A percentile compares a stretch with the other conserved stretches of the same genome.
Evolutionary conservation across 1,140 invertebrate genomes (phyloP).

Genomic region (Gryon sp.): DNA sequence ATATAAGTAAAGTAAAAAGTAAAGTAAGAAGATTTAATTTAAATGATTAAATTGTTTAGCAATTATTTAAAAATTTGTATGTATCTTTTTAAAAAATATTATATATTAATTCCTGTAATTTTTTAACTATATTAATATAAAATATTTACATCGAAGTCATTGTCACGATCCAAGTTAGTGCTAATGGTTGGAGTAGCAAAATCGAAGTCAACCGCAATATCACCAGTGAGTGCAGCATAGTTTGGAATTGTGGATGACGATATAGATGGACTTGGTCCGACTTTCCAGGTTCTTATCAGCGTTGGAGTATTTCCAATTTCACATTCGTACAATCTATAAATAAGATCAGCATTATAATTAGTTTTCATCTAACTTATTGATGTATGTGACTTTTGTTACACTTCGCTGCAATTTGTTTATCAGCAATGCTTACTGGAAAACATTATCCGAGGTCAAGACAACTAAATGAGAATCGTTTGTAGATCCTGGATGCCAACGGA

Average conservation of each 20-base stretch:
- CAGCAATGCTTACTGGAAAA: conserved; percentile 82
- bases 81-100: too few relatives aligned
- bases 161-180: conserved; percentile 17
- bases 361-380: too few relatives aligned
- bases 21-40: too few relatives aligned
- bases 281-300: conserved; percentile 80
- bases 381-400: too few relatives aligned
- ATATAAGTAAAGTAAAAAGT: too few relatives aligned
- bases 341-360: not conserved
- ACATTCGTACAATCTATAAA: conserved; percentile 78
- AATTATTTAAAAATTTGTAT: too few relatives aligned
- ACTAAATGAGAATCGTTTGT: conserved; percentile 86
- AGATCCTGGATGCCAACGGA: conserved; percentile 91
- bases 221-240: conserved; percentile 86
- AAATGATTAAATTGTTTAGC: too few relatives aligned
- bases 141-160: conserved; percentile 38
- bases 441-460: conserved; percentile 90
- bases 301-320: conserved; percentile 72
- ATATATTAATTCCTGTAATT: too few relatives aligned
- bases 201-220: conserved; percentile 91
- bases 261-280: conserved; percentile 81
- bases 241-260: conserved; percentile 80
- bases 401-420: too few relatives aligned
- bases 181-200: conserved; percentile 82
- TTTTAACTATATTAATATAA: too few relatives aligned